Evolutionary conservation across 2,113 vertebrate species (phyloP).

Genomic region (Phrynosoma platyrhinos): DNA sequence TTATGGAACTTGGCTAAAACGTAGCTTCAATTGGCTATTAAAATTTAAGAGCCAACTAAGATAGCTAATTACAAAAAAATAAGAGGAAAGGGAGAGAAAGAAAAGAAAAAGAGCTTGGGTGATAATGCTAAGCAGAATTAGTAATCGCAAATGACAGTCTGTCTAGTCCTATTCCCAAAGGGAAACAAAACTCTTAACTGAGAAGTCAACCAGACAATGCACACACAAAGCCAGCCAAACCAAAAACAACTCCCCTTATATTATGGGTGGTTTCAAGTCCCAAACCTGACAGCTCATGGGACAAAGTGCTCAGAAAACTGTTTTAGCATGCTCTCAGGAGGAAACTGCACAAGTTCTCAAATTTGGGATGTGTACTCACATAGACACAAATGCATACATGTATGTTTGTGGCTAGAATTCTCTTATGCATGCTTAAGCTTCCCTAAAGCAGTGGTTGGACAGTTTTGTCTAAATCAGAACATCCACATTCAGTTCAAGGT

Average conservation of each 20-base stretch:
- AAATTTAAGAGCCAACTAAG: constrained; percentile 89
- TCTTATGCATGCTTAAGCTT: no score
- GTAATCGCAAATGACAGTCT: constrained; percentile 86
- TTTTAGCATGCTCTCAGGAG: constrained; percentile 4
- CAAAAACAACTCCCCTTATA: constrained; percentile 57
- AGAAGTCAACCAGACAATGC: constrained; percentile 81
- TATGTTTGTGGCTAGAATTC: not conserved
- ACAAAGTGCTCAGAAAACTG: constrained; percentile 54
- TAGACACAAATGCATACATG: not conserved
- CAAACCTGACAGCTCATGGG: constrained; percentile 76
- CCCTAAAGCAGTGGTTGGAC: no score
- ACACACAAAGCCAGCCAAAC: constrained; percentile 25
- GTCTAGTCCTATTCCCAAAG: constrained; percentile 84
- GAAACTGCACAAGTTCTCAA: not conserved
- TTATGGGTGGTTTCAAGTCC: constrained; percentile 74
- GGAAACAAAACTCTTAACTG: constrained; percentile 80
- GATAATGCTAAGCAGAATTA: constrained; percentile 85
- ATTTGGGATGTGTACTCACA: not conserved
- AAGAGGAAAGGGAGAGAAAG: constrained; percentile 26
- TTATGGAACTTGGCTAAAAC: constrained; percentile 88
- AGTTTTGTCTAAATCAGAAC: no score
- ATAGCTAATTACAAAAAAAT: constrained; percentile 85
- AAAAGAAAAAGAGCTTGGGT: constrained; percentile 62
- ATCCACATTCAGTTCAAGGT: no score
- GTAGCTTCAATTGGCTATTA: constrained; percentile 88